Base-by-base conservation (phyloP, 2,888 invertebrate species). In the Acleris laterana region DNA sequence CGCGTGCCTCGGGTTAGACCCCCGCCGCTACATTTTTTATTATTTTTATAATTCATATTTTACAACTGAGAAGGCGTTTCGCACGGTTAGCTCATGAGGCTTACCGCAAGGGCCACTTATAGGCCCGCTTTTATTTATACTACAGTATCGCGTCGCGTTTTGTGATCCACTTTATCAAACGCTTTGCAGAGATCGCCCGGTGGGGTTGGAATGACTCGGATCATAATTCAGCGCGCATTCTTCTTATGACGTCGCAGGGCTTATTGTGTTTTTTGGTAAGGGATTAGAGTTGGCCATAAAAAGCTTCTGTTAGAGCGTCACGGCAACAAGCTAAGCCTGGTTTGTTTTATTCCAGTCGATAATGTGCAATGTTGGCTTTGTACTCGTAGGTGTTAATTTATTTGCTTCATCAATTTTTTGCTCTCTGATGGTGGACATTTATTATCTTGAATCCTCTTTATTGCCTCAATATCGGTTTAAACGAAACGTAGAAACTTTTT, bases 31-130 rank as follows among this genome's bases (percentile, higher is more conserved):
- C 74, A 90, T 87, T 92, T 92, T 92, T 92, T 92, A 93, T 90
- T 90, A 92, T 92, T 91, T 93, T 91, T 90, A 91, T 91, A 91
- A 90, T 92, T 93, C 91, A 92, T 87, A 86, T 89, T 90, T 90
- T 90, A 90, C 90, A 91, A 89, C 87, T 81, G 87, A 82, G 90
- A 87, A 90, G 91, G 90, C 91, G 92, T 91, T 90, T 91, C 91
- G 92, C 92, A 91, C 91, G 92, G 90, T 90, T 91, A 88, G 88
- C 84, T 88, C 85, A 87, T 87, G 89, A 88, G 83, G 88, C 86
- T 85, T 86, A 89, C 90, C 89, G 85, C 90, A 85, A 91, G 89
- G 89, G 83, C 87, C 89, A 84, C 90, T 91, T 86, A 81, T 85
- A 83, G 84, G 84, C 81, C 84, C 85, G 80, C 80, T 88, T 86